Percentiles rank a stretch among this genome's conserved stretches.
phyloP scores from a whole-genome alignment of 2,888 invertebrate species.

The Charanyca ferruginea region DNA sequence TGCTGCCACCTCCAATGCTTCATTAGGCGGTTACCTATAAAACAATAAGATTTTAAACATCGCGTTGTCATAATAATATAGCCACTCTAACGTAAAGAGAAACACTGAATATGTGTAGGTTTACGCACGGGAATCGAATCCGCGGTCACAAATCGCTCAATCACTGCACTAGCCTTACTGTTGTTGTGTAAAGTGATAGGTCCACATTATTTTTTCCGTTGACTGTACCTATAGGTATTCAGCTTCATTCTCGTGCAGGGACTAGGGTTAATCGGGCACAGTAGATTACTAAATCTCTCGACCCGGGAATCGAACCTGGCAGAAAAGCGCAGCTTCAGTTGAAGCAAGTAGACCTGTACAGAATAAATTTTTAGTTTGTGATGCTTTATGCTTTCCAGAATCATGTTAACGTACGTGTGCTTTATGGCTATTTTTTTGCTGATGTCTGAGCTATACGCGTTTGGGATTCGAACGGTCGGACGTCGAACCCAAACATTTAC shows the following conservation, averaged over 20 bases:
- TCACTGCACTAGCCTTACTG: not conserved
- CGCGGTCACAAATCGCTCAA: too few species aligned
- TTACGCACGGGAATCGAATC: constrained; percentile 6
- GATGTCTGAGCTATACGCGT: not conserved
- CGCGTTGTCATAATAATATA: not conserved
- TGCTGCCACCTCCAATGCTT: not conserved
- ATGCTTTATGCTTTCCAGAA: too few species aligned
- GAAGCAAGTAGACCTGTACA: too few species aligned
- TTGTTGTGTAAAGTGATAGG: not conserved
- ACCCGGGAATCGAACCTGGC: not conserved
- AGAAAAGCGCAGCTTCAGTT: not conserved
- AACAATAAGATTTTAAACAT: constrained; percentile 5
- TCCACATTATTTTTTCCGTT: not conserved
- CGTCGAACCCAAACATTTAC: constrained; percentile 4
- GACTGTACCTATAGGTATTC: not conserved
- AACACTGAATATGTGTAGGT: not conserved
- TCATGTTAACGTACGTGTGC: not conserved
- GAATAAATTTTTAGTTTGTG: too few species aligned
- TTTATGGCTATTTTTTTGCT: not conserved
- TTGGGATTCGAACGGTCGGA: constrained; percentile 28
- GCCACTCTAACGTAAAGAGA: not conserved
- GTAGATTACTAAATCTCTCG: not conserved
- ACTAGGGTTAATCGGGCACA: not conserved
- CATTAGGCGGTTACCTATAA: not conserved
- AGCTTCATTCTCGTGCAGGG: not conserved